Evolutionary conservation across 2,888 invertebrate species (phyloP).

Genomic region (Leptothorax acervorum): DNA sequence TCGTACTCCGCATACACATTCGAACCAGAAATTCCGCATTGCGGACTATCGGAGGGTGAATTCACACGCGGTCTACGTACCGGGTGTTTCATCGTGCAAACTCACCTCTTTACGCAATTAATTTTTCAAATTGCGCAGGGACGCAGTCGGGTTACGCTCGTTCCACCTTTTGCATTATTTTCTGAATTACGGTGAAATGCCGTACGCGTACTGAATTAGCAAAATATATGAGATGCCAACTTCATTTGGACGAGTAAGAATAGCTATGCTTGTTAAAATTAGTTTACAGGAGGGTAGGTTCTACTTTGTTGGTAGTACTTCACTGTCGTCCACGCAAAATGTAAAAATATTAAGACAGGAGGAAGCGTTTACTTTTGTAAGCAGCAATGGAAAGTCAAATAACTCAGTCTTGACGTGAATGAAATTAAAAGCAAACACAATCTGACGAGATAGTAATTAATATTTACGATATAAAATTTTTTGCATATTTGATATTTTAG

Average conservation of each 20-base stretch:
- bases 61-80: constrained; percentile 75
- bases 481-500: neutral
- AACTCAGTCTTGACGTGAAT: constrained; percentile 11
- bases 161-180: constrained; percentile 26
- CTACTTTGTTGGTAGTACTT: neutral
- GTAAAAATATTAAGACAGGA: constrained; percentile 24
- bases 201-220: constrained; percentile 21
- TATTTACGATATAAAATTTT: constrained; percentile 19
- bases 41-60: constrained; percentile 81
- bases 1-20: constrained; percentile 72
- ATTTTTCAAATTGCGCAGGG: constrained; percentile 66
- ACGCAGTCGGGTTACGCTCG: constrained; percentile 14
- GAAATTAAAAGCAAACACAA: constrained; percentile 30
- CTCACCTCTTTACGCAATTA: constrained; percentile 60
- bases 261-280: constrained; percentile 27
- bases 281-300: neutral
- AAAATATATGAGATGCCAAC: constrained; percentile 44
- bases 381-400: constrained; percentile 34
- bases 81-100: constrained; percentile 63
- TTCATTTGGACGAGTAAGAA: constrained; percentile 19
- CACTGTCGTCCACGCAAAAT: constrained; percentile 3
- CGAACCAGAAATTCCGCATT: constrained; percentile 81
- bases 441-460: constrained; percentile 31
- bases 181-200: constrained; percentile 16
- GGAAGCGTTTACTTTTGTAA: constrained; percentile 10